A percentile compares a stretch with the other conserved stretches of the same genome.
Conservation (phyloP, 2,797 vertebrate genomes). For the Acipenser oxyrinchus region DNA sequence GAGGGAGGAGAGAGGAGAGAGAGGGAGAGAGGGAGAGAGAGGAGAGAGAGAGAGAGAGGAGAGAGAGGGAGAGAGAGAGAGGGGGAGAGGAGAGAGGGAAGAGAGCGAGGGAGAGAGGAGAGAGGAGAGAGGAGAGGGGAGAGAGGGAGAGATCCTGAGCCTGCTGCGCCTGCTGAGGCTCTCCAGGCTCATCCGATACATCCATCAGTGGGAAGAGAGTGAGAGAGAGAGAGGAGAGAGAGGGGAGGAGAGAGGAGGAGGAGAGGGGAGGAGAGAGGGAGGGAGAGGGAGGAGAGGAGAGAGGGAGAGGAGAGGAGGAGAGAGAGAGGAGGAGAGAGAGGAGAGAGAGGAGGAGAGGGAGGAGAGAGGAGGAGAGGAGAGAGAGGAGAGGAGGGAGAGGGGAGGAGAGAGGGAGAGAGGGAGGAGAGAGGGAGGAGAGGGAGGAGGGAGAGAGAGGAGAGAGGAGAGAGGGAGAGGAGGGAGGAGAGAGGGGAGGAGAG, state of each 20-base stretch:
- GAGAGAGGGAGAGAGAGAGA: background rate
- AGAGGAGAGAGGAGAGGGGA: no score
- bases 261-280: background rate
- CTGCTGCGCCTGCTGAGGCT: conserved; percentile 85
- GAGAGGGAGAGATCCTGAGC: no score
- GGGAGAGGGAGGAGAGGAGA: no score
- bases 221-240: background rate
- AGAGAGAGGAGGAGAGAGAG: background rate
- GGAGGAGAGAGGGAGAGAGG: no score
- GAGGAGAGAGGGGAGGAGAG: background rate
- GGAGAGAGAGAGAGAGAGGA: no score
- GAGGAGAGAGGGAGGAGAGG: background rate
- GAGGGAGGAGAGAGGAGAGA: no score
- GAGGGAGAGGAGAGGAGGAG: background rate
- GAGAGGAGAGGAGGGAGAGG: no score
- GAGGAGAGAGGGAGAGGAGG: background rate
- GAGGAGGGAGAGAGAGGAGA: conserved; percentile 10
- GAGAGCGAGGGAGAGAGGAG: conserved; percentile 15
- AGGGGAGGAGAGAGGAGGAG: background rate
- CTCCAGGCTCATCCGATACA: conserved; percentile 91
- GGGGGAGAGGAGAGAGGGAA: background rate
- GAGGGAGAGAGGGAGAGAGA: background rate
- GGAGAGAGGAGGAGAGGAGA: background rate
- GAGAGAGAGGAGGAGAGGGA: background rate
- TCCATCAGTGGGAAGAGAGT: conserved; percentile 81